Base-by-base conservation (phyloP, 2,797 vertebrate genomes). In the Schizopygopsis malacanthus region DNA sequence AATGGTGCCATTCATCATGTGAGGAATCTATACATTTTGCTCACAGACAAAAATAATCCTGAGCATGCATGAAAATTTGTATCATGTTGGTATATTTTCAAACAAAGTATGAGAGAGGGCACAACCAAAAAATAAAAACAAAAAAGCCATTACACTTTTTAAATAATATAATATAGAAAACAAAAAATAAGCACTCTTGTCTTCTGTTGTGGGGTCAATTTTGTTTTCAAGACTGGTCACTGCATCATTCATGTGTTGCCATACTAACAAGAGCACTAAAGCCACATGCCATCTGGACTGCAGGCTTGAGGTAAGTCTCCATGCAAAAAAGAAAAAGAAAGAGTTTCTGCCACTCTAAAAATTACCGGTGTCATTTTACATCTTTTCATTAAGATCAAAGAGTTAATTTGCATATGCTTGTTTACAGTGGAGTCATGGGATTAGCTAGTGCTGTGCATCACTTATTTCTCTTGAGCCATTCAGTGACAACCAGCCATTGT, bases 191-290 rank as follows among this genome's bases (percentile, higher is more conserved):
- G 13, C 37, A 82, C 71, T 37, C 37, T 41, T 54, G 18, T 43
- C 33, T 41, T 54, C 71, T 63, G 81, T 75, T 65, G 72, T 59
- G 43, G 37, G 28, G 54, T 88, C 75, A 78, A 12, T 22, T 65
- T 20, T 59, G 72, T 69, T 71, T 69, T 65, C 39, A 33, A 45
- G 45, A n/a, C 28, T 70, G 43, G 65, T 83, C 81, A 77, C 41
- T 79, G 70, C 81, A 84, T 87, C 81, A 84, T 87, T 88, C 59
- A 80, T 87, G 83, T 65, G 67, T 78, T 81, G 77, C 73, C 67
- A 90, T 86, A 79, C 65, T 82, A 83, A 69, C 85, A 84, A 87
- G 76, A 85, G 45, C 43, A 6, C 25, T 20, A 82, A 39, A 82
- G 67, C 50, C 85, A 84, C 25, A 76, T 73, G 78, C 73, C 84